phyloP scores from a whole-genome alignment of 1,140 invertebrate genomes.

The Drosophila cardini region DNA sequence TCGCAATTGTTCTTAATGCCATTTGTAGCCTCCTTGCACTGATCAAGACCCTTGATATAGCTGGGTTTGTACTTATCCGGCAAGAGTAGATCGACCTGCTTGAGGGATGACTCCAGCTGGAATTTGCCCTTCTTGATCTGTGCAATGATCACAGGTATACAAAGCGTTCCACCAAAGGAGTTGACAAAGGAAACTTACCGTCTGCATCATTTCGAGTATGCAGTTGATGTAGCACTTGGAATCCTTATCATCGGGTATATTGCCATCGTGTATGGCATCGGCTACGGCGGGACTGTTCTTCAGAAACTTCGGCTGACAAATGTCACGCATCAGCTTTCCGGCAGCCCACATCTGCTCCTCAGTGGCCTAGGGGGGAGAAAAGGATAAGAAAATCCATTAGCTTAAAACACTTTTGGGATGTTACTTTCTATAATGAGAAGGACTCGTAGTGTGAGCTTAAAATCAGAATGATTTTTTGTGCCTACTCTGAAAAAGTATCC shows the following conservation, averaged over 20 bases:
- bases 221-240: conserved; percentile 80
- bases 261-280: conserved; percentile 61
- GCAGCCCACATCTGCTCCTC: conserved; percentile 82
- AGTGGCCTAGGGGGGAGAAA: conserved; percentile 85
- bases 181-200: conserved; percentile 42
- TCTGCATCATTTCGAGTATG: conserved; percentile 81
- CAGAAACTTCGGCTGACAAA: conserved; percentile 74
- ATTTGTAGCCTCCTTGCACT: conserved; percentile 67
- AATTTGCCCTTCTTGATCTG: conserved; percentile 83
- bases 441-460: too few species aligned
- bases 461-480: too few species aligned
- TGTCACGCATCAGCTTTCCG: conserved; percentile 74
- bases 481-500: too few species aligned
- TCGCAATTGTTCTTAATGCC: conserved; percentile 81
- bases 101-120: conserved; percentile 66
- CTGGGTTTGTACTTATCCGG: conserved; percentile 71
- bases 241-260: conserved; percentile 74
- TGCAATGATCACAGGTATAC: background rate
- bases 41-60: conserved; percentile 56
- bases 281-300: conserved; percentile 66
- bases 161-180: background rate
- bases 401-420: background rate
- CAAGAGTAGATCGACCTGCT: conserved; percentile 76
- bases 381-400: background rate
- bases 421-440: too few species aligned